These are phyloP conservation scores for Conger conger DNA, from an alignment of 2,113 vertebrate genomes.

Conservation along the genomic window DNA sequence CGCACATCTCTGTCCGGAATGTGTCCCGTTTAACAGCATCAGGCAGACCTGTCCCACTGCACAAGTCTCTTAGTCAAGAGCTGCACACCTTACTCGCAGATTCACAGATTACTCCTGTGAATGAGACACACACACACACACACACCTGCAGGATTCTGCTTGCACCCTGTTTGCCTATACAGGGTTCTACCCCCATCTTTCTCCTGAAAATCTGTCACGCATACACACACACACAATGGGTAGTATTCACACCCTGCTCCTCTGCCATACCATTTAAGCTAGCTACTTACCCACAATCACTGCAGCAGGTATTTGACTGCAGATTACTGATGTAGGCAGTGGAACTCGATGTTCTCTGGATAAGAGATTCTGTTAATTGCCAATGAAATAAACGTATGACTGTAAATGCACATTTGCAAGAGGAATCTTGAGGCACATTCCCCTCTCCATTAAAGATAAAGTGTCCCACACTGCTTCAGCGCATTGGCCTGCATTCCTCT, in stretches of 20 bases:
- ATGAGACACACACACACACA: not conserved
- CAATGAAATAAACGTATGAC: not conserved
- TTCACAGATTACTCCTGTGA: not conserved
- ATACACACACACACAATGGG: no score
- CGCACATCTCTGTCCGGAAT: constrained; percentile 39
- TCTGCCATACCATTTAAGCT: no score
- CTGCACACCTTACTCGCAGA: not conserved
- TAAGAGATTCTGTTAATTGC: no score
- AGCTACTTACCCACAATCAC: no score
- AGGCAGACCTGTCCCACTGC: not conserved
- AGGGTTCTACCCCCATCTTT: no score
- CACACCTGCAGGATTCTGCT: no score
- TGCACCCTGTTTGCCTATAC: not conserved
- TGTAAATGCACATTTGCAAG: not conserved
- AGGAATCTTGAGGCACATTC: not conserved
- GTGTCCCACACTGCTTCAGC: no score
- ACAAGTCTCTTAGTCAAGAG: not conserved
- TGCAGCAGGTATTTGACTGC: no score
- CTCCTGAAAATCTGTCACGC: no score
- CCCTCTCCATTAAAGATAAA: not conserved
- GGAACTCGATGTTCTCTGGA: no score
- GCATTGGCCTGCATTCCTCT: not conserved
- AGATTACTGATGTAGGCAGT: no score
- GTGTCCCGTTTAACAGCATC: constrained; percentile 29
- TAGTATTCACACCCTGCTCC: no score